Evolutionary conservation across 2,888 invertebrate genomes (phyloP).

Genomic region (Melangyna quadrimaculata): DNA sequence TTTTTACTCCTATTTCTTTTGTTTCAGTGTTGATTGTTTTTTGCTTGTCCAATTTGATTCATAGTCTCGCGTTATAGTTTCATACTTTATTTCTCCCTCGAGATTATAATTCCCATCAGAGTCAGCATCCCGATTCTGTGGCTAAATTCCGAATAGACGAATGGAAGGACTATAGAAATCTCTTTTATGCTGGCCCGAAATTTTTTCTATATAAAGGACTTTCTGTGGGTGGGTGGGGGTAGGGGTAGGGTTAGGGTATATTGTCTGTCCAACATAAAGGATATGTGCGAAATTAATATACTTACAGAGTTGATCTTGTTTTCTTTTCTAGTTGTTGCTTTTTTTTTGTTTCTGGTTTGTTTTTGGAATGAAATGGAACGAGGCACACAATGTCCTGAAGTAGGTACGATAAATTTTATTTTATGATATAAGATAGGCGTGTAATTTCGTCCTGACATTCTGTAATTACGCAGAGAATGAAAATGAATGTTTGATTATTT

Average conservation of each 20-base stretch:
- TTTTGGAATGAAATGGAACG: background rate
- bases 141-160: conserved; percentile 29
- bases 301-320: conserved; percentile 36
- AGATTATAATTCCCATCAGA: conserved; percentile 43
- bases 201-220: background rate
- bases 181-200: background rate
- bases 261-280: conserved; percentile 24
- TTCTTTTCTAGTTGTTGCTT: conserved; percentile 13
- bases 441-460: conserved; percentile 66
- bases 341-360: background rate
- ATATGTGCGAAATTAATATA: conserved; percentile 57
- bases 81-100: conserved; percentile 67
- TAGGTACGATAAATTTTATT: conserved; percentile 59
- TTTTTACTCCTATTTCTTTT: conserved; percentile 32
- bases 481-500: conserved; percentile 59
- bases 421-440: conserved; percentile 70
- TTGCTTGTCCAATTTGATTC: conserved; percentile 62
- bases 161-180: conserved; percentile 11
- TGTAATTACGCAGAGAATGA: conserved; percentile 60
- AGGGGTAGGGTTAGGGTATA: too few relatives aligned
- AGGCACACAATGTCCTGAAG: conserved; percentile 42
- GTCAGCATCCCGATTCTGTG: background rate
- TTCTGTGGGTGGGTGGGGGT: background rate
- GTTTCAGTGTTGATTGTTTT: conserved; percentile 65
- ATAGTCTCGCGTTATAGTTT: conserved; percentile 67